phyloP scores from a whole-genome alignment of 35 echinoderm and acorn worm species.

The Anneissia japonica region DNA sequence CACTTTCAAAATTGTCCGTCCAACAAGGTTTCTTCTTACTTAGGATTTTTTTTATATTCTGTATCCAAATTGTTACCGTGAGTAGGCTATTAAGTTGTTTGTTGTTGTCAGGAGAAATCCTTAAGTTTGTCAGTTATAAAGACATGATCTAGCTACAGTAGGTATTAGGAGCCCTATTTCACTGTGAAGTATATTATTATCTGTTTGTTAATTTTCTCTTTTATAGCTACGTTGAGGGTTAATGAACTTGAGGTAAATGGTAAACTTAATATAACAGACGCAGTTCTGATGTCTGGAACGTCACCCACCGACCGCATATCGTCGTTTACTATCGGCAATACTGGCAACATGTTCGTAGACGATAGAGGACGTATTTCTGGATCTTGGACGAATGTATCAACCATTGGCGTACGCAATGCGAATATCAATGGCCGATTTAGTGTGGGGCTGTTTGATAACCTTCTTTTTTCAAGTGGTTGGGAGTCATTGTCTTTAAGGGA shows the following conservation, averaged over 20 bases:
- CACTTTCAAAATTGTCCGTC: too few relatives aligned
- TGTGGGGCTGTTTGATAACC: neutral
- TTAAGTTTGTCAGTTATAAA: too few relatives aligned
- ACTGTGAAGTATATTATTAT: too few relatives aligned
- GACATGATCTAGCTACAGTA: too few relatives aligned
- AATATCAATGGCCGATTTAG: neutral
- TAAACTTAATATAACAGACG: neutral
- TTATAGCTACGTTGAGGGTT: neutral
- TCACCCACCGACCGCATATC: neutral
- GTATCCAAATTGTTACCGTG: too few relatives aligned
- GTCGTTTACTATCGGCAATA: neutral
- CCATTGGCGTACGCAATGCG: slow-evolving; percentile 32
- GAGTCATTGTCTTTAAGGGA: neutral
- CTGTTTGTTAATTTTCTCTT: neutral
- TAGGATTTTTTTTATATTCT: too few relatives aligned
- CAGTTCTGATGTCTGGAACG: neutral
- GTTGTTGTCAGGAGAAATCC: too few relatives aligned
- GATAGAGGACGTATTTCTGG: slow-evolving; percentile 8
- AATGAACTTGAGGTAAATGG: slow-evolving; percentile 2
- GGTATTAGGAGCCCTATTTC: too few relatives aligned
- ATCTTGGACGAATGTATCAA: slow-evolving; percentile 27
- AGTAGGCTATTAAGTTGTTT: too few relatives aligned
- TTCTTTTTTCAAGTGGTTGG: neutral
- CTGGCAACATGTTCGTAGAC: slow-evolving; percentile 34
- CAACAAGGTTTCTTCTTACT: too few relatives aligned